Conservation (phyloP, 2,797 vertebrate genomes). For the Coregonus sp. region DNA sequence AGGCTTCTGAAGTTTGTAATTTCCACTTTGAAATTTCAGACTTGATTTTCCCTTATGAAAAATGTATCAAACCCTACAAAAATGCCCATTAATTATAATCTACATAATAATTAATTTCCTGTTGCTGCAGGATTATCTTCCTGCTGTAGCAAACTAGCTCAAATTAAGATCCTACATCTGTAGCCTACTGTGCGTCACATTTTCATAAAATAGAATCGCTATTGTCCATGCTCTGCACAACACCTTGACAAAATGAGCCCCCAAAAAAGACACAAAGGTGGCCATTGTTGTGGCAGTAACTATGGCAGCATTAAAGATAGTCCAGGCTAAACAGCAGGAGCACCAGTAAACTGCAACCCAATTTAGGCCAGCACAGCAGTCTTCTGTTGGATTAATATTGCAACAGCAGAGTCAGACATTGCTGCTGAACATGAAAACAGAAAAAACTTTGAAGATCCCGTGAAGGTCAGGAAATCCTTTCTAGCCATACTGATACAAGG, state of each 20-base stretch:
- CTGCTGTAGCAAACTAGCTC: no score
- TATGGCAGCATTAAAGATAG: neutral
- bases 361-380: neutral
- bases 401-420: neutral
- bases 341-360: neutral
- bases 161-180: no score
- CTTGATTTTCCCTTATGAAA: no score
- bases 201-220: neutral
- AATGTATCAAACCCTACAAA: no score
- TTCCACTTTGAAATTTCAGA: no score
- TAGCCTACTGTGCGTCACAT: neutral
- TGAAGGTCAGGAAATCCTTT: neutral
- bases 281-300: neutral
- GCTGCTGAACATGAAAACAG: neutral
- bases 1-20: no score
- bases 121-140: no score
- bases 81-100: no score
- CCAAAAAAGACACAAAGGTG: neutral
- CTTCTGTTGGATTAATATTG: neutral
- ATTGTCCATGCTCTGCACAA: neutral
- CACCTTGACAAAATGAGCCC: neutral
- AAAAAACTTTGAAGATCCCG: neutral
- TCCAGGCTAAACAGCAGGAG: neutral
- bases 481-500: neutral
- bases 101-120: no score